Conservation (phyloP, 2,888 invertebrate species). For the Portevinia maculata region DNA sequence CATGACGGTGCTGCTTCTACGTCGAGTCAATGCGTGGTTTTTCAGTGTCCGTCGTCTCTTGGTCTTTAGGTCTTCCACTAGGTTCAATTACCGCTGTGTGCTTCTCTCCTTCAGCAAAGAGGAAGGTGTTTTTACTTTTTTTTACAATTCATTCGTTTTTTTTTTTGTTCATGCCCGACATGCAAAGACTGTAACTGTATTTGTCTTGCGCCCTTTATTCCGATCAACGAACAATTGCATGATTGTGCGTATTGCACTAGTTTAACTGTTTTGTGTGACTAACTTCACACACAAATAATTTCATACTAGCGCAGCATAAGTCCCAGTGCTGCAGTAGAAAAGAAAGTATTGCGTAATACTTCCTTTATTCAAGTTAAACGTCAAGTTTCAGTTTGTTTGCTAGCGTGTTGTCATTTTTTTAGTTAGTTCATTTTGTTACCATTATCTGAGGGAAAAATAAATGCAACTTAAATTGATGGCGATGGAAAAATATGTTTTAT, state of each 20-base stretch:
- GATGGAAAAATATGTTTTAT: conserved; percentile 23
- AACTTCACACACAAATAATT: conserved; percentile 66
- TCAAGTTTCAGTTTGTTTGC: conserved; percentile 31
- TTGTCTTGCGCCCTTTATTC: conserved; percentile 33
- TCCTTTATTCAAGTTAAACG: conserved; percentile 60
- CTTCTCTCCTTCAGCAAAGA: conserved; percentile 22
- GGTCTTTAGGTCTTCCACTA: conserved; percentile 6
- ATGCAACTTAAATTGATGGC: conserved; percentile 41
- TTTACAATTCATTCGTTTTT: neutral
- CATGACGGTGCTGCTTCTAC: conserved; percentile 6
- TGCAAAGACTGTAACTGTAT: conserved; percentile 17
- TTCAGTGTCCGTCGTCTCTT: conserved; percentile 13
- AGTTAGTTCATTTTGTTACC: conserved; percentile 43
- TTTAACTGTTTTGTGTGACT: conserved; percentile 43
- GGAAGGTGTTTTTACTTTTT: conserved; percentile 47
- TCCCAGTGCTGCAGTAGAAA: conserved; percentile 27
- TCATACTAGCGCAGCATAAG: conserved; percentile 1
- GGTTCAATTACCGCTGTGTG: neutral
- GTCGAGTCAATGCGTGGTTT: conserved; percentile 33
- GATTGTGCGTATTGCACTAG: conserved; percentile 62
- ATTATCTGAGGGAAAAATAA: conserved; percentile 18
- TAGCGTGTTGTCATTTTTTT: conserved; percentile 31
- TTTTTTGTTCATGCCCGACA: conserved; percentile 8
- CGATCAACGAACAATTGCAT: conserved; percentile 40
- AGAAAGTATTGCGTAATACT: conserved; percentile 69